Conservation (phyloP, 2,797 vertebrate species). For the Mycteria americana region DNA sequence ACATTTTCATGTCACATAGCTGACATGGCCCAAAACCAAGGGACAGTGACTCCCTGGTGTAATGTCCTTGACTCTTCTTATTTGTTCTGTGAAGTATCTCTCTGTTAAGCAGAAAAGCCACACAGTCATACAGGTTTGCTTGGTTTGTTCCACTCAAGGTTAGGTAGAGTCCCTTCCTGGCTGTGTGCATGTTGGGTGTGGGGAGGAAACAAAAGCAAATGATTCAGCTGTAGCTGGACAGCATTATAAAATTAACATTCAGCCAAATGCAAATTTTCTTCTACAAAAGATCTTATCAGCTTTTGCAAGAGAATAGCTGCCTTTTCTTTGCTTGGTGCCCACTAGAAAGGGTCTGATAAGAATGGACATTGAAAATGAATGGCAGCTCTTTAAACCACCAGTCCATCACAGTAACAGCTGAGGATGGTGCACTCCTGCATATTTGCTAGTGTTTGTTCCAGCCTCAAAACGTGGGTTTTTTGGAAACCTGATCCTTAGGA, state of each 20-base stretch:
- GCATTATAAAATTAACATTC: neutral
- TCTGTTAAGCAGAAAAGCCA: neutral
- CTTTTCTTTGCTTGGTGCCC: neutral
- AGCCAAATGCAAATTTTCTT: neutral
- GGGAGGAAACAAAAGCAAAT: neutral
- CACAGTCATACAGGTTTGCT: neutral
- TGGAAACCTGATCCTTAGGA: neutral
- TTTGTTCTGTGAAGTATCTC: neutral
- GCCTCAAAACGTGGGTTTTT: neutral
- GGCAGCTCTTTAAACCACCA: neutral
- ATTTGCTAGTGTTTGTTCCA: neutral
- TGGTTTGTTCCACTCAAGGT: neutral
- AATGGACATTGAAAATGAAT: neutral
- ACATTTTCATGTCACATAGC: neutral
- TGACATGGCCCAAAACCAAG: neutral
- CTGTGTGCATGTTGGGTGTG: neutral
- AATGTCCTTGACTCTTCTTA: neutral
- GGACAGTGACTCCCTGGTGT: neutral
- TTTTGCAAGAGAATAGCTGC: neutral
- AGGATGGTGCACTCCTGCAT: neutral
- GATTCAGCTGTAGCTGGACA: neutral
- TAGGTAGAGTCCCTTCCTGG: neutral
- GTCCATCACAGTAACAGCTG: neutral
- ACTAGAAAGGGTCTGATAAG: neutral
- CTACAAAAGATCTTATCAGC: neutral